Base-by-base conservation (phyloP, 2,888 invertebrate genomes). In the Drosophila planitibia region DNA sequence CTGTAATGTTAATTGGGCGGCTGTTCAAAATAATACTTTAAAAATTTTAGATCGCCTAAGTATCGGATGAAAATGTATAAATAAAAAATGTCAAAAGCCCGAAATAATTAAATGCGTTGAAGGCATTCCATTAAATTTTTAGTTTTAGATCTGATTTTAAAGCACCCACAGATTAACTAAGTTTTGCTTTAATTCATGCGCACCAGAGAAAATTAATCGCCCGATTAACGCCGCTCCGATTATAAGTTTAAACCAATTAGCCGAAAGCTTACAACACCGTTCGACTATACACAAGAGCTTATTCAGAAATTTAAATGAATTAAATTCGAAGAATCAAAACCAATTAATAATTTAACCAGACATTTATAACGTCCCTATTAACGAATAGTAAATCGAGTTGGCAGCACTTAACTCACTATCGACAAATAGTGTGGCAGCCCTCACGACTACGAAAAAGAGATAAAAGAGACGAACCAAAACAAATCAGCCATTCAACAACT, bases 381-480 rank as follows among this genome's bases (percentile, higher is more conserved):
- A 7, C 4, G 1, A 41, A 22, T 2, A 16, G 16, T 32, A 1
- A 22, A 16, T 16, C n/a, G 0, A 37, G 28, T 30, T 71, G 60
- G 69, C 60, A 66, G 22, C 68, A n/a, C 57, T 52, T 14, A 16
- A 30, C 12, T 41, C 16, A 25, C 28, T 64, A 28, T 66, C n/a
- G 32, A 4, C 3, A 49, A 6, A 62, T n/a, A 44, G 44, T 58
- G 19, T 69, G 79, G 75, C 71, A 79, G 22, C 79, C 6, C 59
- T 25, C 7, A 22, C 19, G 19, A 12, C 4, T 52, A 65, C 79
- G 79, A 72, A 79, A 74, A 79, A 72, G 44, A 51, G 57, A 79
- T 79, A 79, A 79, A 70, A 76, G 81, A 70, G 58, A 70, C 44
- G 70, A 76, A 79, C 44, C 77, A 81, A 79, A 80, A 79, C 77